Percentiles rank a stretch among this genome's conserved stretches.
phyloP scores from a whole-genome alignment of 2,113 vertebrate genomes.

The Caloenas nicobarica region DNA sequence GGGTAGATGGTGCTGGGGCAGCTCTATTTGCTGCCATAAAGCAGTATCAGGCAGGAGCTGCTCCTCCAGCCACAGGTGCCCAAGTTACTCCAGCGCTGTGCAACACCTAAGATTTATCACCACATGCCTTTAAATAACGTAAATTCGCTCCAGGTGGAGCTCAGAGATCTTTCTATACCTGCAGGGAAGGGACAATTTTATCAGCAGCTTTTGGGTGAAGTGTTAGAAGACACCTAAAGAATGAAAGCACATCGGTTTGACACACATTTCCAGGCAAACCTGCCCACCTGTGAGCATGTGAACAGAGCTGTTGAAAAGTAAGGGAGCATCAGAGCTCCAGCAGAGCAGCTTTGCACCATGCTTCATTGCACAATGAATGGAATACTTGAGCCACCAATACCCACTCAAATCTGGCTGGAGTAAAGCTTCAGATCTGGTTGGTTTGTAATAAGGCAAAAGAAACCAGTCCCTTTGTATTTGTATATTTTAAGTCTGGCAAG shows the following conservation, averaged over 20 bases:
- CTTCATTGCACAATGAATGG: not conserved
- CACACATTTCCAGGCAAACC: not conserved
- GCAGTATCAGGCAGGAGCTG: not conserved
- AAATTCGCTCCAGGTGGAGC: not conserved
- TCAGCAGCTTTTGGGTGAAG: not conserved
- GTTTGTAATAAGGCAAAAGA: not conserved
- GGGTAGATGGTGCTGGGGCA: not conserved
- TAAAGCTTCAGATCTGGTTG: not conserved
- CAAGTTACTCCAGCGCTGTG: not conserved
- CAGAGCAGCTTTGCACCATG: not conserved
- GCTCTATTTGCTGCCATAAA: not conserved
- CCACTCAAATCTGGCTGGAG: not conserved
- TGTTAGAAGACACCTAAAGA: not conserved
- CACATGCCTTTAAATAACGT: not conserved
- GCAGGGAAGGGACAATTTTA: not conserved
- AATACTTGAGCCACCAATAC: not conserved
- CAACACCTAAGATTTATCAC: not conserved
- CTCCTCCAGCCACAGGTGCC: not conserved
- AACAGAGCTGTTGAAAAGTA: not conserved
- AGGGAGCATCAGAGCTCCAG: fast-evolving
- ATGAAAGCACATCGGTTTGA: fast-evolving
- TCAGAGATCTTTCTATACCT: not conserved
- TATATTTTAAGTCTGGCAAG: not conserved
- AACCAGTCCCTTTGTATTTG: not conserved
- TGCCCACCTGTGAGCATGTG: not conserved